Conservation (phyloP, 2,888 invertebrate species). For the Drosophila silvestris region DNA sequence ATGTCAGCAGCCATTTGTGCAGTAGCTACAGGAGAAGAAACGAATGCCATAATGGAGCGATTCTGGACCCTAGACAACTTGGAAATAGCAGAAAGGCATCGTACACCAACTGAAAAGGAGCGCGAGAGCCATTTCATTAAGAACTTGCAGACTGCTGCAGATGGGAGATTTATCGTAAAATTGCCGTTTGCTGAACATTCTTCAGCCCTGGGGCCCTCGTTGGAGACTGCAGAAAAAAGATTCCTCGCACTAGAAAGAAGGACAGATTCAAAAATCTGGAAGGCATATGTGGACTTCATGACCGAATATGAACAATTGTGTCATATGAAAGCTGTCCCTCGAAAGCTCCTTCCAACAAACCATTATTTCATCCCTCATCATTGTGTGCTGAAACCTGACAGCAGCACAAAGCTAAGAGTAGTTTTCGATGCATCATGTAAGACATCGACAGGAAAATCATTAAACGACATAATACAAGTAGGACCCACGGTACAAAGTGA, state of each 20-base stretch:
- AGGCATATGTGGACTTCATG: neutral
- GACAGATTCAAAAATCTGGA: too few species aligned
- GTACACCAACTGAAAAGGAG: slow-evolving; percentile 2
- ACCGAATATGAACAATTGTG: neutral
- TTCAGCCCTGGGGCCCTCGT: neutral
- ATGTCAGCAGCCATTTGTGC: neutral
- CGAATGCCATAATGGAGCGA: neutral
- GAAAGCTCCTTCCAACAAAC: neutral
- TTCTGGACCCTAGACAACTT: neutral
- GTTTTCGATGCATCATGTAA: too few species aligned
- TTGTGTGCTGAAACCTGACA: neutral
- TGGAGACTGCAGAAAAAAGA: neutral
- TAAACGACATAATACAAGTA: too few species aligned
- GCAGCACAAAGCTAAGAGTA: neutral
- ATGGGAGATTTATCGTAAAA: neutral
- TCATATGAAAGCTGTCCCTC: neutral
- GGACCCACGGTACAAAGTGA: too few species aligned
- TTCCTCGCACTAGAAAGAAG: neutral
- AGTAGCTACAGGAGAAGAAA: neutral
- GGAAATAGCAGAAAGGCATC: neutral
- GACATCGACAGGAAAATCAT: too few species aligned
- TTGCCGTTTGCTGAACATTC: neutral
- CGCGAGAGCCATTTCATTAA: neutral
- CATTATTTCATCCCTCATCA: neutral
- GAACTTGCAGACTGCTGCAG: neutral